Evolutionary conservation across 2,888 invertebrate species (phyloP), one percentile per base, ranked within the genome.

Genomic region (Adelphocoris suturalis): DNA sequence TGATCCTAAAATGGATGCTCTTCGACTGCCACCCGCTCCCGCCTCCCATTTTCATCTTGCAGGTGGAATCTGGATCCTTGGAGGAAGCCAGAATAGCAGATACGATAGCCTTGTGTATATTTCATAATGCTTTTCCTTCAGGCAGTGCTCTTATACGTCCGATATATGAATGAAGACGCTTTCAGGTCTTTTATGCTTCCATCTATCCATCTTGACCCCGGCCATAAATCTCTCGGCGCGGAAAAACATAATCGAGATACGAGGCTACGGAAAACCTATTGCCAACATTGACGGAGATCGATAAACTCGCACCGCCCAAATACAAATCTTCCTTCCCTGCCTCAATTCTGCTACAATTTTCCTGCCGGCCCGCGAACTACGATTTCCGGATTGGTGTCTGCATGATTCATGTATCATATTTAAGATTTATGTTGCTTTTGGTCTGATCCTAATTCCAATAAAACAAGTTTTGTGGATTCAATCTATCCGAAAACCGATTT

Each of bases 81-180:
- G 27, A 85, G 48, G 82, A 82, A 85, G 85, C 82, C 85, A 85
- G 85, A 61, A 61, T 61, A 61, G 85, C 28, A 37, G 85, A 85
- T 61, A 48, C 57, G 85, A 85, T 85, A 61, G 85, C 85, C 61
- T 61, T 61, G 88, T 88, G 88, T 88, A 88, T 88, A 88, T 88
- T 88, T 88, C 80, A 88, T 88, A 78, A 88, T 88, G 76, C 88
- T 76, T 47, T 76, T 82, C 47, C 52, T 82, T 37, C 78, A 52
- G 28, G 88, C 76, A 55, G 52, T 37, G 48, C 78, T 88, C 88
- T 55, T 55, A 80, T 88, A 55, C 78, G 48, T 52, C 86, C 78
- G 48, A 78, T 88, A 88, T 80, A 88, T 88, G 61, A 88, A 88
- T 88, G 88, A 78, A 88, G 88, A 88, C 80, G 78, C 88, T 88